Evolutionary conservation across 1,140 invertebrate genomes (phyloP).

Genomic region (Heliothis virescens): DNA sequence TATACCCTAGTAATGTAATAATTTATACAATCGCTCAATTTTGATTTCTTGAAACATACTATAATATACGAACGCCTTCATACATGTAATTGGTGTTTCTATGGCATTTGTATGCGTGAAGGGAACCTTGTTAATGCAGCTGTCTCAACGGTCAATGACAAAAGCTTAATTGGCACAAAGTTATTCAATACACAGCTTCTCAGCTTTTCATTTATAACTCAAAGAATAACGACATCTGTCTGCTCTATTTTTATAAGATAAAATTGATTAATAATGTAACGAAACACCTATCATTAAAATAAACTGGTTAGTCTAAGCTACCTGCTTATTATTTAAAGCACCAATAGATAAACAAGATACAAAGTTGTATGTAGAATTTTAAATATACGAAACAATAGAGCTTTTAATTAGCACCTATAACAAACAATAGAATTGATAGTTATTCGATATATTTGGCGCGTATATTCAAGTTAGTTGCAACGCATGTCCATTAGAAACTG

Average conservation of each 20-base stretch:
- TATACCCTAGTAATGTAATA: slow-evolving; percentile 33
- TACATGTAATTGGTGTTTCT: neutral
- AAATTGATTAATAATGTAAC: too few relatives aligned
- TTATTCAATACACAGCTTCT: too few relatives aligned
- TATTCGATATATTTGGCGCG: slow-evolving; percentile 7
- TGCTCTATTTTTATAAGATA: too few relatives aligned
- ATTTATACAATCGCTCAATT: slow-evolving; percentile 28
- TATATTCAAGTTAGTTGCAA: slow-evolving; percentile 29
- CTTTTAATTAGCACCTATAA: neutral
- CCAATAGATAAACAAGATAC: too few relatives aligned
- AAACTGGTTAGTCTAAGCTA: too few relatives aligned
- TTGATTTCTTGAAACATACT: neutral
- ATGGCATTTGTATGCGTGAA: neutral
- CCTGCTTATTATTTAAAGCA: too few relatives aligned
- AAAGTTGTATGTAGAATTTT: too few relatives aligned
- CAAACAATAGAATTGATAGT: slow-evolving; percentile 25
- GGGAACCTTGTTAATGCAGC: neutral
- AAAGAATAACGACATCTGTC: too few relatives aligned
- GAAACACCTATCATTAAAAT: too few relatives aligned
- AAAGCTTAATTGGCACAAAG: too few relatives aligned
- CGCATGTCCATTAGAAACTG: slow-evolving; percentile 33
- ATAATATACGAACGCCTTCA: neutral
- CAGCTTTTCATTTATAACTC: too few relatives aligned
- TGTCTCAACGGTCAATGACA: neutral
- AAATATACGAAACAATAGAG: slow-evolving; percentile 14